Evolutionary conservation across 23 tunicate genomes (phyloP), one percentile per base, ranked within the genome.

Genomic region (Aplidium turbinatum): DNA sequence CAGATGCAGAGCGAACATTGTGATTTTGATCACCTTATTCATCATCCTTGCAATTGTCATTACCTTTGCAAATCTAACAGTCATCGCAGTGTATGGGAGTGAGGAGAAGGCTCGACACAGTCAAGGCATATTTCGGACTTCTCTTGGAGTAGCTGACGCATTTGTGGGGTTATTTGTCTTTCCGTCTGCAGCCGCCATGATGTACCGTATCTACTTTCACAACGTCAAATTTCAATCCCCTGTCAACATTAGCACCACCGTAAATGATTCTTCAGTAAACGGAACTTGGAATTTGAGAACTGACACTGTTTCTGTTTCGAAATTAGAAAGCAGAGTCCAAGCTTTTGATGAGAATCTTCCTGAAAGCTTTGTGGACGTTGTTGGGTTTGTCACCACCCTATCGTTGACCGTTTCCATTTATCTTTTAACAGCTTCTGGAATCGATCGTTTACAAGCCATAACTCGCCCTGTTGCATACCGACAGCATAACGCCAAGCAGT

Each of bases 1-100:
- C 62, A 81, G 87, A 34, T 81, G 87, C 62, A 38, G 31, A 45
- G 79, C 79, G 1, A 81, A 81, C 47, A 22, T 81, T 28, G 42
- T 81, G 11, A 60, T 81, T 58, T 27, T 81, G 31, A 42, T 58
- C 57, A 45, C 34, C 25, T 21, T 56, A 9, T 47, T 48, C 26
- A 47, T 47, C 2, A 29, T 70, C 46, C 29, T 70, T 16, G 58
- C 76, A 5, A 28, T 70, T 25, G 16, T 48, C 5, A 47, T 70
- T 30, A 29, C 24, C 3, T 3, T 70, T 28, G 76, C 58, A 47
- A 70, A 70, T 29, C 2, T 48, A 40, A 70, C 76, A 24, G 76
- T 70, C 23, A 47, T 70, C 28, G 25, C 47, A 3, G 76, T 70
- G 3, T 70, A 70, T 22, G n/a, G 27, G 3, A 47, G 58, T 2